phyloP scores from a whole-genome alignment of 2,797 vertebrate species.

The Sparus aurata region DNA sequence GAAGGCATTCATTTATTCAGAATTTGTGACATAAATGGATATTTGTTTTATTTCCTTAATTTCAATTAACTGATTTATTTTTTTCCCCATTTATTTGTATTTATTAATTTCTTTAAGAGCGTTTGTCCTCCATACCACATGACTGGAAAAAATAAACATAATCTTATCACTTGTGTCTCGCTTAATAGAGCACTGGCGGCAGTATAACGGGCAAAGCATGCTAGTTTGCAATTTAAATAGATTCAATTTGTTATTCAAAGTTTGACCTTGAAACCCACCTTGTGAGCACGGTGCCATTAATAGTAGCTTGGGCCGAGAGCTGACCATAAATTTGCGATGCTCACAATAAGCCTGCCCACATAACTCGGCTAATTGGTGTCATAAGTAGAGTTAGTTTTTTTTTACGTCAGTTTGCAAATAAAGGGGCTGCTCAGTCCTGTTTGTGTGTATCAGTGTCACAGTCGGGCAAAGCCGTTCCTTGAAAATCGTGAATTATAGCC shows the following conservation, averaged over 20 bases:
- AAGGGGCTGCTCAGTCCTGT: not conserved
- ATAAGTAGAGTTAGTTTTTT: slow-evolving; percentile 25
- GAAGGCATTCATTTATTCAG: no score
- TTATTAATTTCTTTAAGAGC: no score
- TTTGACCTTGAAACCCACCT: slow-evolving; percentile 55
- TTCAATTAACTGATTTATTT: no score
- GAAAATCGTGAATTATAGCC: slow-evolving; percentile 70
- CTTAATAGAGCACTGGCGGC: not conserved
- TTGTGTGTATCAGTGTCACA: slow-evolving; percentile 39
- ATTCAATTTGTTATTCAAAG: slow-evolving; percentile 40
- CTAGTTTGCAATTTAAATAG: slow-evolving; percentile 32
- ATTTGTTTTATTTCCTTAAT: no score
- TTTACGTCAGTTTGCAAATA: slow-evolving; percentile 30
- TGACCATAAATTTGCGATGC: slow-evolving; percentile 25
- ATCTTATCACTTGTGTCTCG: not conserved
- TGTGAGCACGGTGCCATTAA: slow-evolving; percentile 14
- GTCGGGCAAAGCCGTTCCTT: slow-evolving; percentile 57
- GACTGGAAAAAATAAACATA: no score
- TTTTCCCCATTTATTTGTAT: no score
- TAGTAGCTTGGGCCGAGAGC: not conserved
- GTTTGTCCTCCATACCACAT: no score
- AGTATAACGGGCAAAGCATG: slow-evolving; percentile 14
- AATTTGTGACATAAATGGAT: no score
- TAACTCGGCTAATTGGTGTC: slow-evolving; percentile 46
- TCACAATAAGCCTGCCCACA: slow-evolving; percentile 3